Percentiles rank a stretch among this genome's conserved stretches.
Evolutionary conservation across 2,888 invertebrate genomes (phyloP).

Genomic region (Hyposoter dolosus): DNA sequence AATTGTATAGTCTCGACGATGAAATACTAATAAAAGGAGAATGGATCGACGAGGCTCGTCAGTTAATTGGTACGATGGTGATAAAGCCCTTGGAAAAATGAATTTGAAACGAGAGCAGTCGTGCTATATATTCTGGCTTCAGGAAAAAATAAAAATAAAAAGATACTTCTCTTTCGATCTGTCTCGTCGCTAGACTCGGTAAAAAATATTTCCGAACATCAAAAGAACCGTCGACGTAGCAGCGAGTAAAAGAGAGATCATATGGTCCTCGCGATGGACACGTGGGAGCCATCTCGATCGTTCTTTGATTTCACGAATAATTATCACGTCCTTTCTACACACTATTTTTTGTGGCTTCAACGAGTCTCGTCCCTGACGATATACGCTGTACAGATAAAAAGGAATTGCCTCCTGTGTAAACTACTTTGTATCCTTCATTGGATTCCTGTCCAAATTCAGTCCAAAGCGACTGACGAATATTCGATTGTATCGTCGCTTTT

Average conservation of each 20-base stretch:
- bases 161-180: conserved; percentile 33
- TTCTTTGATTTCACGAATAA: conserved; percentile 79
- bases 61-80: neutral
- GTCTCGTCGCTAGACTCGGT: conserved; percentile 36
- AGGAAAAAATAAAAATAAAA: neutral
- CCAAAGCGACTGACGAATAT: conserved; percentile 41
- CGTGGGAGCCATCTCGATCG: conserved; percentile 69
- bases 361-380: conserved; percentile 8
- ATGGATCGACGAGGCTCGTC: conserved; percentile 1
- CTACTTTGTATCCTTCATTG: conserved; percentile 58
- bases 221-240: conserved; percentile 58
- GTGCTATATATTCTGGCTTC: conserved; percentile 14
- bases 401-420: conserved; percentile 65
- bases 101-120: conserved; percentile 26
- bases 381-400: conserved; percentile 50
- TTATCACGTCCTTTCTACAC: conserved; percentile 78
- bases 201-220: conserved; percentile 52
- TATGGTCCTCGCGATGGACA: conserved; percentile 74
- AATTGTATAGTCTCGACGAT: neutral
- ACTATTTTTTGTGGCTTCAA: conserved; percentile 75
- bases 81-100: conserved; percentile 27
- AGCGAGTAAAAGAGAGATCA: conserved; percentile 32
- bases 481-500: conserved; percentile 60
- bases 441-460: conserved; percentile 55
- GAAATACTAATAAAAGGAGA: neutral